Conservation (phyloP, 1,140 invertebrate species). For the Drosophila hydei region DNA sequence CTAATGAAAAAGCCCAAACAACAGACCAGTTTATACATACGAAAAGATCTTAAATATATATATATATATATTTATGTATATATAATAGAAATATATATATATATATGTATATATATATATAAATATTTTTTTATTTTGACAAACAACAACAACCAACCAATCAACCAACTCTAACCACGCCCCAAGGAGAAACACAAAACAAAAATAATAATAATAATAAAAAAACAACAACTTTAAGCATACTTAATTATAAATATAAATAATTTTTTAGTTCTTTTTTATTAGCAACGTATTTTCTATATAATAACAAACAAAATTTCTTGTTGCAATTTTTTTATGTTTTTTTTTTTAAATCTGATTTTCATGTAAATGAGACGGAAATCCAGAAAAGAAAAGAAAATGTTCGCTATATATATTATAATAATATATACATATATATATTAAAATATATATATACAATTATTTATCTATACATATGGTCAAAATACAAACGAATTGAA, state of each 20-base stretch:
- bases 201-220: slow-evolving; percentile 27
- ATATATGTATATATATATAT: slow-evolving; percentile 22
- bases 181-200: slow-evolving; percentile 17
- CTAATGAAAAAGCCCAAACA: slow-evolving; percentile 29
- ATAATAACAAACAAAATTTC: slow-evolving; percentile 26
- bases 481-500: slow-evolving; percentile 46
- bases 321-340: slow-evolving; percentile 50
- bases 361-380: slow-evolving; percentile 19
- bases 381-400: slow-evolving; percentile 11
- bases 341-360: slow-evolving; percentile 18
- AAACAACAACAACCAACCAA: slow-evolving; percentile 48
- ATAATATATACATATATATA: slow-evolving; percentile 34
- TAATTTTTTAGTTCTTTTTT: slow-evolving; percentile 31
- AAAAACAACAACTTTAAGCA: slow-evolving; percentile 35
- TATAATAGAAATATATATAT: slow-evolving; percentile 41
- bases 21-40: slow-evolving; percentile 45
- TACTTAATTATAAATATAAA: slow-evolving; percentile 34
- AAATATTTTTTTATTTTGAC: slow-evolving; percentile 37
- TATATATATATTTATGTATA: slow-evolving; percentile 48
- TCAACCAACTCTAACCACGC: slow-evolving; percentile 30
- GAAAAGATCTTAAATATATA: slow-evolving; percentile 29
- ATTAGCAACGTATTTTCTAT: slow-evolving; percentile 34
- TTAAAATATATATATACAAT: slow-evolving; percentile 26
- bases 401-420: slow-evolving; percentile 31
- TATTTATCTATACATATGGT: slow-evolving; percentile 36